phyloP scores from a whole-genome alignment of 2,113 vertebrate species.

The Clarias magur region DNA sequence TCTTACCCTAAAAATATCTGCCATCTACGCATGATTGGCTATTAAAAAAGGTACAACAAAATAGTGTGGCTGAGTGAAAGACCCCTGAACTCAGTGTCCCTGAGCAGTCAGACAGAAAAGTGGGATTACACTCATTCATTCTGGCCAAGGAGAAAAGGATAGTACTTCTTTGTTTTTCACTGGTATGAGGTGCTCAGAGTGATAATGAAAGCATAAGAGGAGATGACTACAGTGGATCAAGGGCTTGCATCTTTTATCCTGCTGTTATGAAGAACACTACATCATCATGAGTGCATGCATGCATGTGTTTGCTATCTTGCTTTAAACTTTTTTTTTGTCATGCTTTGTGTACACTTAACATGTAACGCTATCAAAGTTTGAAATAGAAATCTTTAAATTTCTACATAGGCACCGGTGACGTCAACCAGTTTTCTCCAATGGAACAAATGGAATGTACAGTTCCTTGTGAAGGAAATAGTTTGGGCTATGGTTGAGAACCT shows the following conservation, averaged over 20 bases:
- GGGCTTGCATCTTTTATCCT: constrained; percentile 26
- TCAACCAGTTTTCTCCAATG: too few relatives aligned
- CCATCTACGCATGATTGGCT: neutral
- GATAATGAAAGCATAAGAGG: constrained; percentile 62
- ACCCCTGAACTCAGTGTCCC: constrained; percentile 34
- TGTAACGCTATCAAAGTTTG: too few relatives aligned
- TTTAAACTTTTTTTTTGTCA: neutral
- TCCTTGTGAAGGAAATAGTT: too few relatives aligned
- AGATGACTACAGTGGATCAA: constrained; percentile 50
- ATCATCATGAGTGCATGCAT: constrained; percentile 2
- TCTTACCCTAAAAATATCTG: neutral
- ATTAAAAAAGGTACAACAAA: constrained; percentile 39
- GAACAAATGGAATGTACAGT: too few relatives aligned
- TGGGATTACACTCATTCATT: constrained; percentile 49
- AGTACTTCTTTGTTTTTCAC: constrained; percentile 45
- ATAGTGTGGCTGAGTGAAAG: constrained; percentile 28
- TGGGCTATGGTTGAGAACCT: too few relatives aligned
- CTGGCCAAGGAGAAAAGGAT: constrained; percentile 42
- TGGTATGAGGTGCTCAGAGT: constrained; percentile 40
- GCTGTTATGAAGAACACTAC: constrained; percentile 9
- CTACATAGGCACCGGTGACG: too few relatives aligned
- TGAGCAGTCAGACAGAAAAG: constrained; percentile 52
- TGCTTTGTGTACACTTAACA: neutral
- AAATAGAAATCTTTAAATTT: too few relatives aligned
- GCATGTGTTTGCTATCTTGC: neutral